Evolutionary conservation across 2,888 invertebrate genomes (phyloP).

Genomic region (Parapristionchus giblindavisi): DNA sequence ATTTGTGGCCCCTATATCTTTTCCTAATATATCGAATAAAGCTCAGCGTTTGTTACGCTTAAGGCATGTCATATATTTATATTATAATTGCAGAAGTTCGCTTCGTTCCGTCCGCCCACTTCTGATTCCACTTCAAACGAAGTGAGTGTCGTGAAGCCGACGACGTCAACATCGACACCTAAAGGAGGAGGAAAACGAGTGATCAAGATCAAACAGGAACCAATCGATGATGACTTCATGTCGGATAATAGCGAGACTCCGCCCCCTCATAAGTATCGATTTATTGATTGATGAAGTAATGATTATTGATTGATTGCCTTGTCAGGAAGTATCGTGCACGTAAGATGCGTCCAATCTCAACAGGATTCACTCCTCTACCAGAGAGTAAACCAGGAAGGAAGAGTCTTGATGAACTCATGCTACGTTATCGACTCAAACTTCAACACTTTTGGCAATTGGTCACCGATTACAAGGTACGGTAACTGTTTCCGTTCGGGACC

Average conservation of each 20-base stretch:
- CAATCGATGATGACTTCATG: constrained; percentile 15
- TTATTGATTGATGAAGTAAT: not conserved
- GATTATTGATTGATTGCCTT: not conserved
- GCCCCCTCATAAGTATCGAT: not conserved
- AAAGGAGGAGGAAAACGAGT: too few species aligned
- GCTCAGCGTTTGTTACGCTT: not conserved
- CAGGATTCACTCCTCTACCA: constrained; percentile 41
- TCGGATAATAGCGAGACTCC: constrained; percentile 22
- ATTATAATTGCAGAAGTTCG: not conserved
- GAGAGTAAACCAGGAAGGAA: constrained; percentile 55
- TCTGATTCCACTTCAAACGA: not conserved
- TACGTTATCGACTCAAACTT: constrained; percentile 76
- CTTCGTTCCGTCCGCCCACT: constrained; percentile 12
- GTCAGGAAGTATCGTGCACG: not conserved
- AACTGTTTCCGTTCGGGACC: too few species aligned
- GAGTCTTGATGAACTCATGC: constrained; percentile 63
- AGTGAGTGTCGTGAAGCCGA: constrained; percentile 15
- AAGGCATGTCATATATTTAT: not conserved
- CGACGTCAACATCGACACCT: not conserved
- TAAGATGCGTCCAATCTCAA: constrained; percentile 39
- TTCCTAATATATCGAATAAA: not conserved
- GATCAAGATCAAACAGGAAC: constrained; percentile 13
- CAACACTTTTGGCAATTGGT: constrained; percentile 80
- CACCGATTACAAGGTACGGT: constrained; percentile 70
- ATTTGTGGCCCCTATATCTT: not conserved